phyloP scores from a whole-genome alignment of 2,888 invertebrate species.

The Macrostomum cliftonense region DNA sequence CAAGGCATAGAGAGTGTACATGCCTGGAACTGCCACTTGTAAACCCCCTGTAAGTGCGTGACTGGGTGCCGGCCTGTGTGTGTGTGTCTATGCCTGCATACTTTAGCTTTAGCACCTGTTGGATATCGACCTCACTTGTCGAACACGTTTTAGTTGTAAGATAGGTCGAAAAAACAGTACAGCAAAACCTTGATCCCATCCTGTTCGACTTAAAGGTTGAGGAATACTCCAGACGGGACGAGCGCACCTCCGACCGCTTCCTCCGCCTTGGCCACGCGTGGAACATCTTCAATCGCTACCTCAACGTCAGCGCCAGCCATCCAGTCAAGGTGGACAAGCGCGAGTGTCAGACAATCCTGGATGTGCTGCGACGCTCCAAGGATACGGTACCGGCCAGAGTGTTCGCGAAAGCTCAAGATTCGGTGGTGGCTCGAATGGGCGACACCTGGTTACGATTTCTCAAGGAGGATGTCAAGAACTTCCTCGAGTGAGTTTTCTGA shows the following conservation, averaged over 20 bases:
- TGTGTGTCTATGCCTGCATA: too few species aligned
- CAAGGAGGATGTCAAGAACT: conserved; percentile 32
- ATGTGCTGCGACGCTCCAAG: conserved; percentile 20
- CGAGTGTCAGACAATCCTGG: conserved; percentile 20
- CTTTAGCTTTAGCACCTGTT: too few species aligned
- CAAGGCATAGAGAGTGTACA: too few species aligned
- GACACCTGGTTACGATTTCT: conserved; percentile 29
- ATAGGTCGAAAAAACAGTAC: too few species aligned
- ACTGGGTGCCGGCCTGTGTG: too few species aligned
- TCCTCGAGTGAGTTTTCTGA: conserved; percentile 27
- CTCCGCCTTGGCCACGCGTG: conserved; percentile 30
- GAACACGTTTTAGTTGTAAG: too few species aligned
- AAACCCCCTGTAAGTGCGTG: too few species aligned
- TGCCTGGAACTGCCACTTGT: too few species aligned
- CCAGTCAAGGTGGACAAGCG: conserved; percentile 1
- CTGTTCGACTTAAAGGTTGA: too few species aligned
- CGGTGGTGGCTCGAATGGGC: conserved; percentile 22
- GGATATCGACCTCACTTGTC: too few species aligned
- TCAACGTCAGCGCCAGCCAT: conserved; percentile 14
- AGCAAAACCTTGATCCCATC: too few species aligned
- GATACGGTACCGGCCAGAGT: conserved; percentile 27
- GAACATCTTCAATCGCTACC: conserved; percentile 30
- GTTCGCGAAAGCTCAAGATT: conserved; percentile 23
- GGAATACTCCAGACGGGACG: conserved; percentile 30
- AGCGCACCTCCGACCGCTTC: conserved; percentile 27